These are phyloP conservation scores for Corythaeola cristata DNA, from an alignment of 2,113 vertebrate species.

Conservation along the genomic window DNA sequence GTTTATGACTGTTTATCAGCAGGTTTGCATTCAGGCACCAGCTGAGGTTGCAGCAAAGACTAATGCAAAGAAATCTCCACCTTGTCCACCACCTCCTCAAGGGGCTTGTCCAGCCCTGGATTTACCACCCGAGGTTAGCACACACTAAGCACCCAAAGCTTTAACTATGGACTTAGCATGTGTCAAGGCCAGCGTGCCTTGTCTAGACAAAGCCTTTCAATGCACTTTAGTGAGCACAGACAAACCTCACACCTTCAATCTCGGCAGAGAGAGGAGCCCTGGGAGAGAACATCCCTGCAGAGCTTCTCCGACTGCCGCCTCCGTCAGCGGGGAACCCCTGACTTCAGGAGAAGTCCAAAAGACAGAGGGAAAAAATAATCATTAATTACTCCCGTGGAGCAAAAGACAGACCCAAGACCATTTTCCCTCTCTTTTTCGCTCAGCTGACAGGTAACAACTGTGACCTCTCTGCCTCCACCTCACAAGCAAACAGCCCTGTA, in stretches of 20 bases:
- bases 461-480: background rate
- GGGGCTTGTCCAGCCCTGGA: constrained; percentile 12
- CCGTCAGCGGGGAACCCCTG: accelerated
- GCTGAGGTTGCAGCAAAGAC: background rate
- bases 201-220: constrained; percentile 13
- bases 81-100: background rate
- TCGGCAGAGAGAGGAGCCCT: background rate
- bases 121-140: background rate
- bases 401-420: background rate
- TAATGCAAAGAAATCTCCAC: constrained; percentile 29
- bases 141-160: background rate
- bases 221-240: background rate
- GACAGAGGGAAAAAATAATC: accelerated
- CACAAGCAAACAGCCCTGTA: accelerated
- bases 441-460: background rate
- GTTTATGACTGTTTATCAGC: background rate
- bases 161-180: background rate
- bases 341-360: background rate
- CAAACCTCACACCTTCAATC: background rate
- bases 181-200: background rate
- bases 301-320: background rate
- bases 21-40: background rate
- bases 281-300: background rate
- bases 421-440: background rate
- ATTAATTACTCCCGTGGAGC: background rate